Base-by-base conservation (phyloP, 64 coral and sea anemone genomes). In the Actinia tenebrosa region DNA sequence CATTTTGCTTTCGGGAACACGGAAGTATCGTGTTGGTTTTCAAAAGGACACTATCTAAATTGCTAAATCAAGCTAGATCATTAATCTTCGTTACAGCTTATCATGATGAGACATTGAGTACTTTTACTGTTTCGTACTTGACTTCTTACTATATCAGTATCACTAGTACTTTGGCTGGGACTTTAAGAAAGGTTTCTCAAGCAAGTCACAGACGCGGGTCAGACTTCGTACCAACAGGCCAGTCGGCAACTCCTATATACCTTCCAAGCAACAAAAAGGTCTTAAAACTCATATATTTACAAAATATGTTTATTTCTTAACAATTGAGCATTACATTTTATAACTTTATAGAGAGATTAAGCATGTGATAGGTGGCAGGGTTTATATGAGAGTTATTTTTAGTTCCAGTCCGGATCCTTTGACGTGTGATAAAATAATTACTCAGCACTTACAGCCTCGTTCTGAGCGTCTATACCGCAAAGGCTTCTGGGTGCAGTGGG, bases 381-480 rank as follows among this genome's bases (percentile, higher is more conserved):
- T 75, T 30, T 75, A 42, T 42, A 75, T 75, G 42, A 75, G 69
- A 2, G n/a, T 75, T 75, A 75, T 75, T 75, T 75, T 13, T 75
- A 42, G 69, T 75, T 42, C 14, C 69, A 11, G 27, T 1, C 26
- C 25, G 69, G 64, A 1, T 42, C 20, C 11, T 53, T 81, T 81
- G 79, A 81, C 44, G 43, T 81, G 42, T 37, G 42, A 81, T 7
- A 75, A 42, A 79, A 81, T 81, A 81, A 81, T 81, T 81, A 81
- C 79, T 81, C 79, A 53, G 79, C 78, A 81, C 45, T 81, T 81
- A 7, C 45, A 81, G 79, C 79, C 79, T 81, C 79, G 79, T 81
- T 81, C 50, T 81, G 79, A 81, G 79, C 1, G 2, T 4, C 0
- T 16, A 58, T 11, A 18, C n/a, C 79, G 79, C 79, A 81, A 81